Evolutionary conservation across 2,888 invertebrate species (phyloP).

Genomic region (Tinea trinotella): DNA sequence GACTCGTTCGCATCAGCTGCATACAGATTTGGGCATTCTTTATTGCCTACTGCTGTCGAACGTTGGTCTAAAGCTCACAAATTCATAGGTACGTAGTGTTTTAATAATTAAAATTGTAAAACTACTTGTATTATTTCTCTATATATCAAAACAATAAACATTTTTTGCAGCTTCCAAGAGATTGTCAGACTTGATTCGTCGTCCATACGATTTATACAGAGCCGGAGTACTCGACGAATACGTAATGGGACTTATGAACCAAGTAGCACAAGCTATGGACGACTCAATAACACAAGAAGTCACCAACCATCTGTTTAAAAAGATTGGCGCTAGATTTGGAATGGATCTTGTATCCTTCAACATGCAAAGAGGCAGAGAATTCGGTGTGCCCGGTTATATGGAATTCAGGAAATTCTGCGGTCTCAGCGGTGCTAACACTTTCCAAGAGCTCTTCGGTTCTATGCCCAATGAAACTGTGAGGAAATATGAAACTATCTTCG

Average conservation of each 20-base stretch:
- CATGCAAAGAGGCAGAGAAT: conserved; percentile 93
- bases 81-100: conserved; percentile 80
- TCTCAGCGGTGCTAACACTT: conserved; percentile 81
- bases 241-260: conserved; percentile 93
- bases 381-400: conserved; percentile 93
- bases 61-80: conserved; percentile 96
- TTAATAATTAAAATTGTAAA: not conserved
- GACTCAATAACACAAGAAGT: conserved; percentile 93
- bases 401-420: conserved; percentile 94
- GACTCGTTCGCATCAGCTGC: conserved; percentile 94
- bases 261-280: conserved; percentile 95
- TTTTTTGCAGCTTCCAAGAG: conserved; percentile 89
- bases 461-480: conserved; percentile 91
- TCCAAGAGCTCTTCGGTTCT: conserved; percentile 86
- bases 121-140: not conserved
- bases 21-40: conserved; percentile 92
- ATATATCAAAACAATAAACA: not conserved
- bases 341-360: conserved; percentile 94
- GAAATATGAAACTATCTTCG: conserved; percentile 87
- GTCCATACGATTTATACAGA: conserved; percentile 91
- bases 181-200: conserved; percentile 87
- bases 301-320: conserved; percentile 93
- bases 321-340: conserved; percentile 82
- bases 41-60: conserved; percentile 91
- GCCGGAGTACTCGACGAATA: conserved; percentile 94